Conservation (phyloP, 2,113 vertebrate species). For the Grus americana region DNA sequence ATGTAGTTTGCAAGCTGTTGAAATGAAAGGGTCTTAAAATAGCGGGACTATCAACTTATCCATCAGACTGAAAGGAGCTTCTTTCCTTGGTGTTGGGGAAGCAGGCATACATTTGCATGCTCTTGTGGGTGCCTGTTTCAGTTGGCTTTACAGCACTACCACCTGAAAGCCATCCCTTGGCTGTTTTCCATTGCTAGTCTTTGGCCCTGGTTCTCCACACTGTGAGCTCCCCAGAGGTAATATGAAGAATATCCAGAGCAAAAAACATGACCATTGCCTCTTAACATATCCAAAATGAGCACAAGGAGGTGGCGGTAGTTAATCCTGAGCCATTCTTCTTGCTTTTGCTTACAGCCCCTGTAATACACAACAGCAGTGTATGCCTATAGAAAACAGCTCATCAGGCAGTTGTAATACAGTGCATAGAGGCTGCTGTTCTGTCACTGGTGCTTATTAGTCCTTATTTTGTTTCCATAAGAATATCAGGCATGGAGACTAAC, state of each 20-base stretch:
- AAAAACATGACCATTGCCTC: not conserved
- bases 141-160: not conserved
- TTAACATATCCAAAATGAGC: not conserved
- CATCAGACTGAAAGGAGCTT: not conserved
- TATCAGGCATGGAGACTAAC: not conserved
- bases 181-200: not conserved
- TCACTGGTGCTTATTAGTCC: not conserved
- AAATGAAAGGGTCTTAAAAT: not conserved
- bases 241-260: not conserved
- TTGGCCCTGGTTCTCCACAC: not conserved
- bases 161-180: not conserved
- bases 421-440: not conserved
- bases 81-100: not conserved
- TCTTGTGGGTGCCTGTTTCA: not conserved
- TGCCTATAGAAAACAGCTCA: not conserved
- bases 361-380: not conserved
- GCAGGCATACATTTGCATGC: not conserved
- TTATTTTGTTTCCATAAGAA: not conserved
- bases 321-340: not conserved
- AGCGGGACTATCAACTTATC: not conserved
- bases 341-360: not conserved
- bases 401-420: not conserved
- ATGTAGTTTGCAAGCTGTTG: not conserved
- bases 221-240: not conserved
- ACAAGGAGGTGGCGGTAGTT: not conserved